A percentile compares a stretch with the other conserved stretches of the same genome.
Conservation (phyloP, 2,113 vertebrate species). For the Heptranchias perlo region DNA sequence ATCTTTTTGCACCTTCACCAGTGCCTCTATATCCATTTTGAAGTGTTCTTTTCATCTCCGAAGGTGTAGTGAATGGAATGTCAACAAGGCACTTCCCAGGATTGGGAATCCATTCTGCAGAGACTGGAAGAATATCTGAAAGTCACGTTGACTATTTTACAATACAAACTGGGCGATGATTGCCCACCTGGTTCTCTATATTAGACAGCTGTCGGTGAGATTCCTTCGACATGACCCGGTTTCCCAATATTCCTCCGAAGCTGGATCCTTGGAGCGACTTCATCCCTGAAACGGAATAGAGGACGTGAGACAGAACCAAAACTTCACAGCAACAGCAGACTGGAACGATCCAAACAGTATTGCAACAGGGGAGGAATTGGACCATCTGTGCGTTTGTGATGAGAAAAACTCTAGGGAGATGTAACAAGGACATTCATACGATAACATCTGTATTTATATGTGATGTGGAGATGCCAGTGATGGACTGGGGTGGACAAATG, state of each 20-base stretch:
- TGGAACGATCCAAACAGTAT: background rate
- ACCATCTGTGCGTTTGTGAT: background rate
- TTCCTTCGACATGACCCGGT: constrained; percentile 77
- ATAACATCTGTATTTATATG: background rate
- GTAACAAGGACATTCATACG: background rate
- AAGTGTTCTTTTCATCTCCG: background rate
- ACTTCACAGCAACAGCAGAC: no score
- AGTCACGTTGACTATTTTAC: background rate
- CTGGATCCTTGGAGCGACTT: constrained; percentile 85
- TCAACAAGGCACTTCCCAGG: background rate
- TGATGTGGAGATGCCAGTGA: no score
- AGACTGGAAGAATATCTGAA: background rate
- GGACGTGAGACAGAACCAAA: background rate
- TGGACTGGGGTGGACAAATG: no score
- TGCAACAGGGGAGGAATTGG: no score
- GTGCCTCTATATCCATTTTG: no score
- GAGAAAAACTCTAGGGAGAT: background rate
- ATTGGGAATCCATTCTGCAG: background rate
- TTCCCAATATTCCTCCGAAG: constrained; percentile 78
- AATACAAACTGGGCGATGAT: background rate
- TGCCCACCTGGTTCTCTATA: constrained; percentile 76
- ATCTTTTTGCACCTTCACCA: no score
- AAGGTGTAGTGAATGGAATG: background rate
- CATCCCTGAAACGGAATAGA: constrained; percentile 56
- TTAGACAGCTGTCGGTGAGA: constrained; percentile 65